Conservation (phyloP, 2,888 invertebrate genomes). For the Eupithecia subfuscata region DNA sequence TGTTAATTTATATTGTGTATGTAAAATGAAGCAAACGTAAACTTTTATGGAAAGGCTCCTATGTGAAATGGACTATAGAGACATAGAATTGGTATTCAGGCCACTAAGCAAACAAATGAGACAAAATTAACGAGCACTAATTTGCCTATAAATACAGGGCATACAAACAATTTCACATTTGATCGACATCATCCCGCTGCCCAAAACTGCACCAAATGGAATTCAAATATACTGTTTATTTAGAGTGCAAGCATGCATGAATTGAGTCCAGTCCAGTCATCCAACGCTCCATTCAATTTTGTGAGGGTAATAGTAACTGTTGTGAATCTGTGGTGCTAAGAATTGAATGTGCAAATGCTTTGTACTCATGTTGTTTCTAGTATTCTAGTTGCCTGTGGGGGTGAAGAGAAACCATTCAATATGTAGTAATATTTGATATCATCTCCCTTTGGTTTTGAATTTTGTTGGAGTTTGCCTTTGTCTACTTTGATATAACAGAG, state of each 20-base stretch:
- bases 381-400: not conserved
- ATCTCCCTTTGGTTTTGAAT: too few relatives aligned
- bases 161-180: not conserved
- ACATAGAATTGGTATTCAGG: not conserved
- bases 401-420: not conserved
- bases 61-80: not conserved
- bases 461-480: not conserved
- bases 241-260: conserved; percentile 38
- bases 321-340: conserved; percentile 11
- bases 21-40: not conserved
- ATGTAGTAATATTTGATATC: not conserved
- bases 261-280: conserved; percentile 30
- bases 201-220: conserved; percentile 18
- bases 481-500: not conserved
- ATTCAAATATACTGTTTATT: conserved; percentile 30
- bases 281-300: conserved; percentile 29
- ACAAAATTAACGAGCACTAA: not conserved
- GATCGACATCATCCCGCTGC: not conserved
- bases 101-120: not conserved
- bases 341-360: conserved; percentile 21
- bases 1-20: not conserved
- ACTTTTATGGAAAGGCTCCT: not conserved
- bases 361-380: not conserved
- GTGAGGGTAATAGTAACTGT: conserved; percentile 6
- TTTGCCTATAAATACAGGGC: not conserved